A percentile compares a stretch with the other conserved stretches of the same genome.
Conservation (phyloP, 2,797 vertebrate genomes). For the Syndactyla subalaris region DNA sequence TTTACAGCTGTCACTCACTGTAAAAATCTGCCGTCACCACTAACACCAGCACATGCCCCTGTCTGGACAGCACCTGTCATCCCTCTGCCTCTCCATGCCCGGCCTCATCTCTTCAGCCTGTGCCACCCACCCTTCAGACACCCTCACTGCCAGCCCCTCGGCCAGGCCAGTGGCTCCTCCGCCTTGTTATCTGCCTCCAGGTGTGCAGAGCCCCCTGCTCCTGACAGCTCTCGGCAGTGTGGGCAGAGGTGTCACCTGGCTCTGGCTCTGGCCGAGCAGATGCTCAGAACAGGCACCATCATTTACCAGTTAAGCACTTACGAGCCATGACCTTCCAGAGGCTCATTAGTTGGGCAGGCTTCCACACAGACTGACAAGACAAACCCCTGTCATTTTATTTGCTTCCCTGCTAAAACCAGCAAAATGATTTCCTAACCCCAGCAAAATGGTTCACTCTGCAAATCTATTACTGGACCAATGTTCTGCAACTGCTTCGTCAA, state of each 20-base stretch:
- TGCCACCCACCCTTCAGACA: background rate
- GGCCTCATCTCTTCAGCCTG: background rate
- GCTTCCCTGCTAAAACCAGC: background rate
- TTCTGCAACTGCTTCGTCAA: background rate
- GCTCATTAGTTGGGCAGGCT: background rate
- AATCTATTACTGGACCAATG: background rate
- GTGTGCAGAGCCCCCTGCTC: background rate
- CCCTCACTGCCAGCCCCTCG: background rate
- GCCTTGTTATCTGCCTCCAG: accelerated
- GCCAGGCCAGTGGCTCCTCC: background rate
- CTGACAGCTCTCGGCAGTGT: accelerated
- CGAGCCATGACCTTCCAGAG: background rate
- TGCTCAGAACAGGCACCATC: background rate
- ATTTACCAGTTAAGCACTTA: background rate
- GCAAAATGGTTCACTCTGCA: background rate
- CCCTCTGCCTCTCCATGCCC: accelerated
- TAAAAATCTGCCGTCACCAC: background rate
- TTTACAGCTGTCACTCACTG: background rate
- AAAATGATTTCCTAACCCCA: background rate
- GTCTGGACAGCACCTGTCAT: background rate
- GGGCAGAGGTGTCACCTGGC: background rate
- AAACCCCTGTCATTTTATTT: background rate
- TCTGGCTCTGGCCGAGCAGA: background rate
- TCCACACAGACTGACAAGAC: background rate
- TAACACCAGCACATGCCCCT: accelerated